Percentiles rank a stretch among this genome's conserved stretches.
phyloP scores from a whole-genome alignment of 1,140 invertebrate genomes.

The Danaus melanippus region DNA sequence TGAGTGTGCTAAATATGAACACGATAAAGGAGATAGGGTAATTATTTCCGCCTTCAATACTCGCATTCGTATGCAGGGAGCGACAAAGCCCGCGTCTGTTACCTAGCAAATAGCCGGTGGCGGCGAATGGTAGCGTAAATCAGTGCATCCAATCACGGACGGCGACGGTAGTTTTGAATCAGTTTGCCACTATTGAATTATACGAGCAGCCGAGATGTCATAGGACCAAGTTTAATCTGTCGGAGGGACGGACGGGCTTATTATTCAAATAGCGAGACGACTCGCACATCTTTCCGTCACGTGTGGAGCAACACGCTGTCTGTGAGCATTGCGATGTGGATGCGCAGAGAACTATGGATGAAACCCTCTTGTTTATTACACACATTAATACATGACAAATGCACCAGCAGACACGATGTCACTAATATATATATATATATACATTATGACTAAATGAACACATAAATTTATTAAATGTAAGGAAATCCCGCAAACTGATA shows the following conservation, averaged over 20 bases:
- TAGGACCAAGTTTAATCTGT: conserved; percentile 66
- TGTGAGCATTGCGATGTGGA: conserved; percentile 8
- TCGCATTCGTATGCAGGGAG: conserved; percentile 35
- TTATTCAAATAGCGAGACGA: conserved; percentile 61
- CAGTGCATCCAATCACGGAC: conserved; percentile 48
- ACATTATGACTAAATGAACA: conserved; percentile 19
- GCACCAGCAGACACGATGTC: conserved; percentile 1
- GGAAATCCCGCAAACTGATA: conserved; percentile 42
- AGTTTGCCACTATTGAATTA: conserved; percentile 69
- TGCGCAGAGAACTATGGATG: conserved; percentile 15
- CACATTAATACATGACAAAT: conserved; percentile 9
- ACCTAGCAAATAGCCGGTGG: conserved; percentile 37
- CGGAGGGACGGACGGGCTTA: conserved; percentile 55
- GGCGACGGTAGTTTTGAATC: conserved; percentile 46
- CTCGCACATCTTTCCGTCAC: conserved; percentile 52
- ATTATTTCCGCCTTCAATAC: conserved; percentile 45
- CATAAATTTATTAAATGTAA: conserved; percentile 51
- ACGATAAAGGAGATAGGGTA: conserved; percentile 37
- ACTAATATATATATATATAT: no score
- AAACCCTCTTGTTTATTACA: conserved; percentile 38
- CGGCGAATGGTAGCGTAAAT: conserved; percentile 35
- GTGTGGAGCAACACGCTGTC: conserved; percentile 36
- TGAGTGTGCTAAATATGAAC: conserved; percentile 29
- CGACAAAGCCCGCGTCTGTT: conserved; percentile 38
- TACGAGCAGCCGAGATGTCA: conserved; percentile 58